Conservation (phyloP, 92 coral and sea anemone species). For the Zoanthus gigantus region DNA sequence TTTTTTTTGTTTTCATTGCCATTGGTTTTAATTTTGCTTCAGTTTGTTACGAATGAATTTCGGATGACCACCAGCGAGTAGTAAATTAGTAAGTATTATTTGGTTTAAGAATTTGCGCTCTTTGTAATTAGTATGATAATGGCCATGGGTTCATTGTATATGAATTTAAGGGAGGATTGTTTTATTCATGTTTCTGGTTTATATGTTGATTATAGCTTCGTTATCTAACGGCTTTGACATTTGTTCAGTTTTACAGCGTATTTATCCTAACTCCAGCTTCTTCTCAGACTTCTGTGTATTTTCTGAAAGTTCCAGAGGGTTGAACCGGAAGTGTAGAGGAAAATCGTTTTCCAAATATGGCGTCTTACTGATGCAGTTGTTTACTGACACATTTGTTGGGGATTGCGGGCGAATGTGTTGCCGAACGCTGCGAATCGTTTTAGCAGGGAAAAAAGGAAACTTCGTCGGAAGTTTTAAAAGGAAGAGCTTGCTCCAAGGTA, state of each 20-base stretch:
- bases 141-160: neutral
- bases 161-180: neutral
- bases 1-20: no score
- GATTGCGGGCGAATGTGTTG: constrained; percentile 46
- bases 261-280: neutral
- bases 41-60: neutral
- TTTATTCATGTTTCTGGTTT: neutral
- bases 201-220: neutral
- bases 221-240: neutral
- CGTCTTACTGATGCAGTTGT: constrained; percentile 5
- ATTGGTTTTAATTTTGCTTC: neutral
- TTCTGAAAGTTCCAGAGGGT: neutral
- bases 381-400: neutral
- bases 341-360: constrained; percentile 20
- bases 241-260: neutral
- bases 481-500: constrained; percentile 59
- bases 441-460: constrained; percentile 58
- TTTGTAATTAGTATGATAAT: neutral
- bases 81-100: neutral
- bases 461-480: constrained; percentile 1
- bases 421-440: constrained; percentile 44
- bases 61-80: no score
- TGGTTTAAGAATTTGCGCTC: neutral
- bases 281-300: neutral
- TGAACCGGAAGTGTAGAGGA: neutral